These are phyloP conservation scores for Dendrolimus pini DNA, from an alignment of 2,888 invertebrate genomes.

Conservation along the genomic window DNA sequence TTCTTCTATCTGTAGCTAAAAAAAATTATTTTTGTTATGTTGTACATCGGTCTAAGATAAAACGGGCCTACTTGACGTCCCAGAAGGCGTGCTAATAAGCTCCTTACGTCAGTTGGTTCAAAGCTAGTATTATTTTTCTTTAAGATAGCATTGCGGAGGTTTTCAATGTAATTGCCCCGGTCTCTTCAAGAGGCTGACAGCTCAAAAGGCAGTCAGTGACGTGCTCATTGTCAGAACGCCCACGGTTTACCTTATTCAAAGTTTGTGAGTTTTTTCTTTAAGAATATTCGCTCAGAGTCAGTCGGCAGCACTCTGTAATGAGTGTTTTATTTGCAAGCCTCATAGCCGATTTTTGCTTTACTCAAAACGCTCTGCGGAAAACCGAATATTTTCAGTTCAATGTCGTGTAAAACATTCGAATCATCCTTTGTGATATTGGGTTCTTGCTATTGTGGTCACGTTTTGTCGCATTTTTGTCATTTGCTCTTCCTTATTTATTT, in stretches of 20 bases:
- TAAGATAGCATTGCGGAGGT: constrained; percentile 67
- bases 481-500: too few species aligned
- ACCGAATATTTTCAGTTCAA: too few species aligned
- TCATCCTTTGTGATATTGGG: too few species aligned
- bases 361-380: background rate
- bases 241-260: constrained; percentile 71
- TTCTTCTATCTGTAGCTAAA: too few species aligned
- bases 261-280: constrained; percentile 55
- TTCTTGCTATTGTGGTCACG: background rate
- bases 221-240: constrained; percentile 71
- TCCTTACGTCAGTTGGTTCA: constrained; percentile 57
- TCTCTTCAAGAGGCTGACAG: constrained; percentile 71
- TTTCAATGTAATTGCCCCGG: constrained; percentile 75
- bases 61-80: constrained; percentile 35
- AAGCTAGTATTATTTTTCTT: constrained; percentile 65
- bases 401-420: too few species aligned
- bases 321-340: constrained; percentile 6
- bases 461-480: background rate
- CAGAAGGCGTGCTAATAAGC: constrained; percentile 65
- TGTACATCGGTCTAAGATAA: constrained; percentile 19
- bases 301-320: constrained; percentile 31
- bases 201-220: constrained; percentile 71
- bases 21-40: too few species aligned
- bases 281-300: constrained; percentile 43
- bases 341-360: background rate